Percentiles rank a stretch among this genome's conserved stretches.
phyloP scores from a whole-genome alignment of 2,113 vertebrate species.

The Nothoprocta pentlandii region DNA sequence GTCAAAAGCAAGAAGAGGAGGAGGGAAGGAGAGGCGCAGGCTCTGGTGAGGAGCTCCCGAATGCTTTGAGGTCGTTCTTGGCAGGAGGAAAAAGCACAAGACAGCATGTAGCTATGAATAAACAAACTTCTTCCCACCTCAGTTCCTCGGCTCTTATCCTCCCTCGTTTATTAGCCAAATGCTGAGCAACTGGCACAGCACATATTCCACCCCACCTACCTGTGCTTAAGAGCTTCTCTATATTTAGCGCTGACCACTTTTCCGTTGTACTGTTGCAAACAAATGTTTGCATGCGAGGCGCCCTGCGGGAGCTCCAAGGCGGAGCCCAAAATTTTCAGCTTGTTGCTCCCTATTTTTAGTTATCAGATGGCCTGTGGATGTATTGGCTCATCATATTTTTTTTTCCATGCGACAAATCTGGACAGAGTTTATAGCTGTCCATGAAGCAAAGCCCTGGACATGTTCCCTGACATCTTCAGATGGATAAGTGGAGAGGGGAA shows the following conservation, averaged over 20 bases:
- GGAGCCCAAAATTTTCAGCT: neutral
- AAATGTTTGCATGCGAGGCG: accelerated
- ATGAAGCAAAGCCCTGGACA: neutral
- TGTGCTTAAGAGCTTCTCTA: neutral
- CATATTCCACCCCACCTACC: neutral
- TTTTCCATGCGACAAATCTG: conserved; percentile 1
- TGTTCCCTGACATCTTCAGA: neutral
- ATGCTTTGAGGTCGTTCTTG: neutral
- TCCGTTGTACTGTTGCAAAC: conserved; percentile 30
- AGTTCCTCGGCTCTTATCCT: neutral
- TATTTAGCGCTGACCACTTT: conserved; percentile 37
- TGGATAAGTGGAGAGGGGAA: neutral
- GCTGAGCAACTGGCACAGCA: accelerated
- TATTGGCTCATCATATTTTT: neutral
- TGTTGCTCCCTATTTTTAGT: conserved; percentile 26
- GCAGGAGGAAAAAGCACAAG: neutral
- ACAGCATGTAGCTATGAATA: accelerated
- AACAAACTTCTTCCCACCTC: conserved; percentile 13
- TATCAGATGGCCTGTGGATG: neutral
- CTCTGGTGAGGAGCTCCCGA: neutral
- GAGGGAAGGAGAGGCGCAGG: neutral
- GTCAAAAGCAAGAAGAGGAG: neutral
- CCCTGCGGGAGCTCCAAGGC: accelerated
- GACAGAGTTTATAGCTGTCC: neutral
- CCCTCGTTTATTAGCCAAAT: neutral